phyloP scores from a whole-genome alignment of 35 echinoderm and acorn worm genomes.

The Apostichopus californicus region DNA sequence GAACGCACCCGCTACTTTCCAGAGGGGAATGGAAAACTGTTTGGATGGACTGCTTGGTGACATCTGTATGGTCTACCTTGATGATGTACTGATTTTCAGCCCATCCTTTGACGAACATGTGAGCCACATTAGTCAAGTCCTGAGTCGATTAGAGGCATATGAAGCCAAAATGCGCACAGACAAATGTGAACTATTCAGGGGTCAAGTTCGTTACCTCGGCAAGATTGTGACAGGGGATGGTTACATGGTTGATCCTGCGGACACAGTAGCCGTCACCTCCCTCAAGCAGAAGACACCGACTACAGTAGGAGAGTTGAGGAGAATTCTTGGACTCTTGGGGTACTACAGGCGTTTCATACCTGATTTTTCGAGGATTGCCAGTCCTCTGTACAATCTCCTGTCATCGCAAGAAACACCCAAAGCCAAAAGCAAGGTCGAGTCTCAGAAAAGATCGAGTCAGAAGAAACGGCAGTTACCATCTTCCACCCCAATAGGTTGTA shows the following conservation, averaged over 20 bases:
- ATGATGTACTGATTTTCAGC: background rate
- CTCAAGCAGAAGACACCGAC: too few relatives aligned
- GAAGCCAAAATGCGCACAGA: slow-evolving; percentile 52
- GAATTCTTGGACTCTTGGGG: too few relatives aligned
- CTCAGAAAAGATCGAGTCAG: too few relatives aligned
- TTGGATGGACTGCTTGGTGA: background rate
- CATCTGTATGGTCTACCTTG: background rate
- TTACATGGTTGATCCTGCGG: slow-evolving; percentile 27
- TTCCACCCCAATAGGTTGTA: background rate
- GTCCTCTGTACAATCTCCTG: too few relatives aligned
- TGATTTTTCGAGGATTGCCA: too few relatives aligned
- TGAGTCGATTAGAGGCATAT: too few relatives aligned
- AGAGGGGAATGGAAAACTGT: slow-evolving; percentile 32
- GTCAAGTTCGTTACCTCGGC: slow-evolving; percentile 45
- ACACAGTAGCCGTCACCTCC: too few relatives aligned
- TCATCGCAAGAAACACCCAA: too few relatives aligned
- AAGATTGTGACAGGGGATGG: slow-evolving; percentile 52
- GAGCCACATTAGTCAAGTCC: background rate
- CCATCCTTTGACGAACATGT: background rate
- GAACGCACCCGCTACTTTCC: too few relatives aligned
- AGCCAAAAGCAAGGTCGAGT: too few relatives aligned
- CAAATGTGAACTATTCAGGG: slow-evolving; percentile 63
- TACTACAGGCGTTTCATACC: too few relatives aligned
- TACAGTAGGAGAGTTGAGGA: too few relatives aligned
- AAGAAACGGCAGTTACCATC: background rate